Base-by-base conservation (phyloP, 2,888 invertebrate genomes). In the Odontomyia ornata region DNA sequence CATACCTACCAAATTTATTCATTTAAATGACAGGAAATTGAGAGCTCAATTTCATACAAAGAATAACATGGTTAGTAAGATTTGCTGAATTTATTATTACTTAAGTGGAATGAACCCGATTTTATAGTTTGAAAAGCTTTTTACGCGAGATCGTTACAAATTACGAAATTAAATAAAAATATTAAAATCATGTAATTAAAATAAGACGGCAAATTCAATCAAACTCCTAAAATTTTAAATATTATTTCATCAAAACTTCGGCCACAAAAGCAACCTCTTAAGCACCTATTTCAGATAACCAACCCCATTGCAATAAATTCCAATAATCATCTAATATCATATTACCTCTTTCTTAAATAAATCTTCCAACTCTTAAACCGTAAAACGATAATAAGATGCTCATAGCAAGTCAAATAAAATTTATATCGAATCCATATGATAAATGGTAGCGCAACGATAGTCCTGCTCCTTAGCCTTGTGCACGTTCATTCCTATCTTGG, bases 341-440 rank as follows among this genome's bases (percentile, higher is more conserved):
- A 27, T 27, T 25, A 69, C 46, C 69, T 47, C 69, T 23, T 47
- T 47, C 47, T 13, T 30, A 13, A 46, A 69, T 57, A 73, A 73
- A 60, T 73, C 43, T 36, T 7, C 13, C 27, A 43, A 73, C 60
- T 60, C 60, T 25, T 28, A 56, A 56, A 30, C 69, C 13, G 30
- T 25, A 75, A 60, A 62, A 62, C 75, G 64, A 75, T 75, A 43
- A 75, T 72, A 52, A 72, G 72, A 56, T 72, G 28, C 52, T 46
- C 62, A 64, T 60, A 75, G 60, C 75, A 75, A 75, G 64, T 62
- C 64, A 75, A 46, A 75, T 64, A 64, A 75, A 75, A 62, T 75
- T 75, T 75, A 64, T 36, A 30, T 75, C 11, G 23, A 75, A 62
- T 62, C 57, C 75, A 64, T 75, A 47, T 75, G 75, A 75, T 75